Percentiles rank a stretch among this genome's conserved stretches.
These are phyloP conservation scores for Tinamus major DNA, from an alignment of 2,797 vertebrate species.

Conservation along the genomic window DNA sequence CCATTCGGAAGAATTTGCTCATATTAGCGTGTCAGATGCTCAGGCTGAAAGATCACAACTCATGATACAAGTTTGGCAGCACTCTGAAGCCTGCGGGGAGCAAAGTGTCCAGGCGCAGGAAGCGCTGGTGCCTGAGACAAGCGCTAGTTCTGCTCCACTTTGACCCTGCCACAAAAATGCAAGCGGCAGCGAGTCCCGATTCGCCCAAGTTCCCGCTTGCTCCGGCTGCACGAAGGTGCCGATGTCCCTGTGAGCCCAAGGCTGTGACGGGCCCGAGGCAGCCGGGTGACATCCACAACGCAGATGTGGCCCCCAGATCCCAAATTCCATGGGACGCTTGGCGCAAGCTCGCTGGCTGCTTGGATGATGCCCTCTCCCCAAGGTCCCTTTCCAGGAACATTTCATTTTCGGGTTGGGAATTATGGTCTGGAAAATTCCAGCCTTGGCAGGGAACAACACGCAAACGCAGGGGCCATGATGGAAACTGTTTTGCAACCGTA, in stretches of 20 bases:
- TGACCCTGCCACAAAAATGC: rapidly evolving
- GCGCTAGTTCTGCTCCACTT: neutral
- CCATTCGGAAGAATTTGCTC: neutral
- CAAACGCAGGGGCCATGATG: neutral
- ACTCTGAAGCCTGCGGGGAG: neutral
- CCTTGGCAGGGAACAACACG: neutral
- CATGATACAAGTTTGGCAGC: neutral
- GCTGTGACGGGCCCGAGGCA: rapidly evolving
- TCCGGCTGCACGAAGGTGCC: neutral
- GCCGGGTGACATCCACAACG: neutral
- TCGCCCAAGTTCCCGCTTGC: rapidly evolving
- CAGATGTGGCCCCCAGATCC: neutral
- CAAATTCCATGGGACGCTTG: neutral
- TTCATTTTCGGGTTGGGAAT: neutral
- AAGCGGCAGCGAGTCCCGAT: rapidly evolving
- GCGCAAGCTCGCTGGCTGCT: too few species aligned
- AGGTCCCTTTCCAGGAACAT: neutral
- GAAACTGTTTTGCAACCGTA: slow-evolving; percentile 42
- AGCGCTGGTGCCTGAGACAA: neutral
- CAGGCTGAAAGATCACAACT: slow-evolving; percentile 7
- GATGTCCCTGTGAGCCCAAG: rapidly evolving
- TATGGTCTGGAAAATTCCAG: slow-evolving; percentile 11
- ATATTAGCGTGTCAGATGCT: neutral
- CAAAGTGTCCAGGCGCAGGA: slow-evolving; percentile 15
- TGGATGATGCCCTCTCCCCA: neutral